phyloP scores from a whole-genome alignment of 1,140 invertebrate genomes.

The Drosophila ambigua region DNA sequence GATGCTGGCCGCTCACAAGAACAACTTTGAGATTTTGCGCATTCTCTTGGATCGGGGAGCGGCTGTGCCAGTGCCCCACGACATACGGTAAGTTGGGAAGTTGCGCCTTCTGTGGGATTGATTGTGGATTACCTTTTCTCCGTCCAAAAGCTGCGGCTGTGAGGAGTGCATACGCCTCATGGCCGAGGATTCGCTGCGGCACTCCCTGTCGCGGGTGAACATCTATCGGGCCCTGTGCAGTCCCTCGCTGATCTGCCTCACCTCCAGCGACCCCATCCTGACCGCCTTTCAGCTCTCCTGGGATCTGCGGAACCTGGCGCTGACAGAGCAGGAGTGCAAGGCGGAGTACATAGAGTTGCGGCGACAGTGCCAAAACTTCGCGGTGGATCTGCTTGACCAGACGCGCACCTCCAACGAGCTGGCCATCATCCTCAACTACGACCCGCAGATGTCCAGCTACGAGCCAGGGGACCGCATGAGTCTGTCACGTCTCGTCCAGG shows the following conservation, averaged over 20 bases:
- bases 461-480: conserved; percentile 90
- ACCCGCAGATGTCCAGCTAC: conserved; percentile 88
- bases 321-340: conserved; percentile 92
- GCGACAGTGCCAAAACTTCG: conserved; percentile 94
- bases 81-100: conserved; percentile 86
- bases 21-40: conserved; percentile 98
- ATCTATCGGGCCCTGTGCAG: conserved; percentile 96
- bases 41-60: conserved; percentile 94
- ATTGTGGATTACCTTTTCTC: background rate
- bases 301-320: conserved; percentile 91
- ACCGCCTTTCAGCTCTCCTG: conserved; percentile 93
- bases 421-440: conserved; percentile 95
- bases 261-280: conserved; percentile 92
- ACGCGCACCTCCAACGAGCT: conserved; percentile 95
- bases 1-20: conserved; percentile 95
- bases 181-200: conserved; percentile 90
- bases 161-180: conserved; percentile 90
- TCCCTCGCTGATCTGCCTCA: conserved; percentile 94
- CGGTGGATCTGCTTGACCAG: conserved; percentile 94
- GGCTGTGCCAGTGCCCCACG: conserved; percentile 93
- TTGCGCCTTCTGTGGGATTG: too few species aligned
- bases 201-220: conserved; percentile 95
- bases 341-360: conserved; percentile 92
- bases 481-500: conserved; percentile 92
- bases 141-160: conserved; percentile 88